Evolutionary conservation across 2,797 vertebrate species (phyloP), one percentile per base, ranked within the genome.

Genomic region (Chloroceryle inda): DNA sequence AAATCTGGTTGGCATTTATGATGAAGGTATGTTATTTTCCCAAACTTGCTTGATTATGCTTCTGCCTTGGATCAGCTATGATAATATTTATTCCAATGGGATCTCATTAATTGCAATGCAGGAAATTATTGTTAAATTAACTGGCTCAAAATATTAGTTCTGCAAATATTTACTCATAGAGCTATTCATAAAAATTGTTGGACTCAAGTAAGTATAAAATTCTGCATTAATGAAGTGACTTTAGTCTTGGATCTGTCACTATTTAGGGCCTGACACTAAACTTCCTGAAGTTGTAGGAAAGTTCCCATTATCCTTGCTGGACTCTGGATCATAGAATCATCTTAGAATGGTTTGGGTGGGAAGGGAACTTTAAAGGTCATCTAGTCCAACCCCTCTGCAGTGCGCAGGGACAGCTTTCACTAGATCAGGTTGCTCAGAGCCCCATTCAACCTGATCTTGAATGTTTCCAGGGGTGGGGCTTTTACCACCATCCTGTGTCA

Each of bases 91-190:
- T 88, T 87, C 89, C 59, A 90, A 6, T 11, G 67, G 77, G 74
- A 93, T 67, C 71, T 97, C 77, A 90, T 92, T 94, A 94, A 31
- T 67, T 76, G 73, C n/a, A 78, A 35, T 33, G 74, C 69, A 95
- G 71, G 76, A 94, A 87, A 93, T 88, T 49, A 78, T 38, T 80
- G 56, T 63, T 90, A 61, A 92, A 92, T 85, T 63, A 92, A 80
- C 38, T 52, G 67, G 20, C 64, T 94, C 38, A 83, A 83, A 67
- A 78, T 85, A 50, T 87, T 94, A 49, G 45, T 67, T 81, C 33
- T 78, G 37, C 37, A 75, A 33, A 58, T 76, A 69, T 73, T 81
- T 91, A 89, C 16, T 55, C 47, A 45, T 10, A 58, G n/a, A 84
- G 15, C 5, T 72, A 75, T 62, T 87, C 73, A 71, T 37, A 59